Conservation (phyloP, 2,113 vertebrate genomes). For the Sinocyclocheilus anophthalmus region DNA sequence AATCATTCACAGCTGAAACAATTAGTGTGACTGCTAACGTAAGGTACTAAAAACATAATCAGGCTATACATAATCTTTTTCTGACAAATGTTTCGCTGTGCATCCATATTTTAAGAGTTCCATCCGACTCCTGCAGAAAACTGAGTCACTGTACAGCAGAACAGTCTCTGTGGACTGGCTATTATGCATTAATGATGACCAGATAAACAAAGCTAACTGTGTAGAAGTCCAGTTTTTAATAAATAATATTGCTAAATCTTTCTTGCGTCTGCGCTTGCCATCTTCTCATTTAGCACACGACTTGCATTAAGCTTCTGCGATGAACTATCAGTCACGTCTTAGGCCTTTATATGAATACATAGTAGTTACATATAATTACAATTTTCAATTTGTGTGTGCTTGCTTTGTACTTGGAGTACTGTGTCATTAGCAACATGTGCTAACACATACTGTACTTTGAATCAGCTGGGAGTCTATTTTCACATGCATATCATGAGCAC, state of each 20-base stretch:
- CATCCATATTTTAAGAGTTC: conserved; percentile 28
- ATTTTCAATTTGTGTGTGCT: not conserved
- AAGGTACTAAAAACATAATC: not conserved
- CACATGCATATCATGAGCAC: not conserved
- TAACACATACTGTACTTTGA: not conserved
- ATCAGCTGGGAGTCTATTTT: not conserved
- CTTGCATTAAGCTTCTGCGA: too few species aligned
- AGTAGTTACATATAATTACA: not conserved
- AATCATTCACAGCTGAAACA: not conserved
- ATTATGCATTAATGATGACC: conserved; percentile 21
- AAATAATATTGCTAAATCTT: not conserved
- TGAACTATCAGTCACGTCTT: not conserved
- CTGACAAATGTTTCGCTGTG: not conserved
- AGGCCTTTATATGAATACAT: not conserved
- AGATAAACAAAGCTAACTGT: not conserved
- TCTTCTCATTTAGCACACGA: not conserved
- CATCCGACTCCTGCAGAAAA: not conserved
- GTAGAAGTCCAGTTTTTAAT: not conserved
- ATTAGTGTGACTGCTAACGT: not conserved
- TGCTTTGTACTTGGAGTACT: not conserved
- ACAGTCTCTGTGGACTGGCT: not conserved
- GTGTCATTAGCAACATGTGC: not conserved
- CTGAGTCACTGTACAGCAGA: not conserved
- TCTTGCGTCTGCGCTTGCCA: not conserved
- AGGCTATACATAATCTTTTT: not conserved